Evolutionary conservation across 2,797 vertebrate species (phyloP), one percentile per base, ranked within the genome.

Genomic region (Acomys russatus): DNA sequence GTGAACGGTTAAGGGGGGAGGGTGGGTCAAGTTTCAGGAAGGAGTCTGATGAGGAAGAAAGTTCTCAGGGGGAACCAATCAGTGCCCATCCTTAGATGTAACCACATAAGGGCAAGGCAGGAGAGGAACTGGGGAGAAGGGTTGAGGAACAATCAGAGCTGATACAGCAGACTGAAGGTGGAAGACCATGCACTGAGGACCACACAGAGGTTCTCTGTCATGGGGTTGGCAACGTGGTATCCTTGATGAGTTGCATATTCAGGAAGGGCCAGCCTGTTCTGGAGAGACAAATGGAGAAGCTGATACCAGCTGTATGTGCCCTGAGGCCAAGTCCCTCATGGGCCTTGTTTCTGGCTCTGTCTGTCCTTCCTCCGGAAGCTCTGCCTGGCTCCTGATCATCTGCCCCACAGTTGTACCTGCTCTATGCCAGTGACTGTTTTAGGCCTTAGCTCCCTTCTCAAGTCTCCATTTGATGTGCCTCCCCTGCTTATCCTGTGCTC

Each of bases 181-280:
- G 44, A 44, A 44, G 44, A 44, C 44, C 44, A 44, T 44, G 44
- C 44, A 38, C 7, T 1, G 61, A 83, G 80, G 82, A 30, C 66
- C 22, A 23, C 71, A 18, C 59, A 78, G 71, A 88, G 25, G 64
- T 38, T 89, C 73, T 86, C 20, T 38, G 51, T 79, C 23, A 7
- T 18, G 33, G 83, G 14, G 4, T 23, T 33, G 54, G 84, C 76
- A 49, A 51, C 17, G 22, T 12, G 77, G 61, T 22, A 49, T n/a
- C 73, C 6, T 3, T 12, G 61, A 56, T 28, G 3, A 76, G 33
- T 0, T 0, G 1, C 59, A 10, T 15, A 1, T 17, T 63, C 9
- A 23, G 28, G 93, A 91, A 77, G 3, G 23, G 33, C 30, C 6
- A 33, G 14, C 23, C 89, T 54, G 49, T n/a, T 59, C 88, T 35